phyloP scores from a whole-genome alignment of 2,888 invertebrate species.

The Oeneis ivallda region DNA sequence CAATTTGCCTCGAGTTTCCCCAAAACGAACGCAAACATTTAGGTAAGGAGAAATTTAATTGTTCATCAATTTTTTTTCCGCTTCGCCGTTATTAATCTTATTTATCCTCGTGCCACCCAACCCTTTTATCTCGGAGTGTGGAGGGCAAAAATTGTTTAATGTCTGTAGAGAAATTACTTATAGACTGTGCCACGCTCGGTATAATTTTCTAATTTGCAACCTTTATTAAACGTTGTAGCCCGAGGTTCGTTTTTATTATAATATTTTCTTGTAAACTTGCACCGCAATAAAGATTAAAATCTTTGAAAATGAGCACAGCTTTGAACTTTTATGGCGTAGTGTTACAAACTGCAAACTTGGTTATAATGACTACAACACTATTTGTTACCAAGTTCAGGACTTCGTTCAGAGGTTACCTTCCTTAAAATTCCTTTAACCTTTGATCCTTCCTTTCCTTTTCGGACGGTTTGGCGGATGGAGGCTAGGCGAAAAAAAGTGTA shows the following conservation, averaged over 20 bases:
- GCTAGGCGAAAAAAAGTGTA: too few relatives aligned
- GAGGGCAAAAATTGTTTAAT: constrained; percentile 19
- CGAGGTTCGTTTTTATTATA: constrained; percentile 1
- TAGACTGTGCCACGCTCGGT: constrained; percentile 13
- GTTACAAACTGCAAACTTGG: constrained; percentile 3
- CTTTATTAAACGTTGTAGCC: constrained; percentile 13
- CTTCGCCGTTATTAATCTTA: constrained; percentile 13
- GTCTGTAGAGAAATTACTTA: constrained; percentile 14
- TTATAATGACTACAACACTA: neutral
- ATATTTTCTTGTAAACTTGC: constrained; percentile 1
- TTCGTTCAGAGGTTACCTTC: neutral
- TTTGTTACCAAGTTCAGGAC: neutral
- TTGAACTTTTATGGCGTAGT: constrained; percentile 3
- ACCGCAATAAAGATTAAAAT: constrained; percentile 8
- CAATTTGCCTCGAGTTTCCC: neutral
- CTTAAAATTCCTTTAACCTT: neutral
- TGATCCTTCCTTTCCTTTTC: too few relatives aligned
- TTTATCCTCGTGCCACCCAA: constrained; percentile 5
- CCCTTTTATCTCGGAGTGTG: constrained; percentile 22
- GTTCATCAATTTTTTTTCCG: constrained; percentile 10
- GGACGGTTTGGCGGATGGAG: too few relatives aligned
- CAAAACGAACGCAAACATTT: constrained; percentile 9
- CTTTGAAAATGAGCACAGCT: constrained; percentile 17
- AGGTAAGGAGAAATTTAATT: neutral
- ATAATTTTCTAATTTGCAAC: constrained; percentile 18